phyloP scores from a whole-genome alignment of 2,888 invertebrate species.

The Lumbricus terrestris region DNA sequence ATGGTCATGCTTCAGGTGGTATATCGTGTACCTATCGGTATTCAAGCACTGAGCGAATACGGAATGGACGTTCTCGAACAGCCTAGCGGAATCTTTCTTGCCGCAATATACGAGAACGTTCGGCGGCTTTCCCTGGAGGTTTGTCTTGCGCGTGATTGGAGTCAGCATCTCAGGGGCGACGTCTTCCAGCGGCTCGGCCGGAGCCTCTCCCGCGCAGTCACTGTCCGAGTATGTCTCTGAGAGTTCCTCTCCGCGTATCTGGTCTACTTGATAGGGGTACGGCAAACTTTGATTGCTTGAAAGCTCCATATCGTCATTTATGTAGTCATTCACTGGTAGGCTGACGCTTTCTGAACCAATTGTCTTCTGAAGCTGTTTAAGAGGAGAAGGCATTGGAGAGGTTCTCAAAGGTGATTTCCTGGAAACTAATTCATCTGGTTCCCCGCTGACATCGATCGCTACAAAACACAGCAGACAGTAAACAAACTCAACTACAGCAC shows the following conservation, averaged over 20 bases:
- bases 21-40: slow-evolving; percentile 49
- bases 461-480: background rate
- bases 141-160: slow-evolving; percentile 24
- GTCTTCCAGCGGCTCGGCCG: slow-evolving; percentile 29
- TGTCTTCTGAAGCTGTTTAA: background rate
- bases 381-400: background rate
- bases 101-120: slow-evolving; percentile 57
- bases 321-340: background rate
- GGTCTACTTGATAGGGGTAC: background rate
- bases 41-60: slow-evolving; percentile 47
- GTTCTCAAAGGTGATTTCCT: background rate
- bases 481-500: background rate
- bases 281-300: background rate
- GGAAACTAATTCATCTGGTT: background rate
- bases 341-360: background rate
- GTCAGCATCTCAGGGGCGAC: slow-evolving; percentile 34
- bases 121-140: slow-evolving; percentile 48
- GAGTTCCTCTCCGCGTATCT: background rate
- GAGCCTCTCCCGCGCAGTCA: slow-evolving; percentile 30
- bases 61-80: slow-evolving; percentile 45
- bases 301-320: background rate
- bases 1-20: slow-evolving; percentile 51
- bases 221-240: slow-evolving; percentile 8
- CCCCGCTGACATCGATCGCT: background rate
- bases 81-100: slow-evolving; percentile 47